These are phyloP conservation scores for Diarsia mendica DNA, from an alignment of 2,888 invertebrate genomes.

Conservation along the genomic window DNA sequence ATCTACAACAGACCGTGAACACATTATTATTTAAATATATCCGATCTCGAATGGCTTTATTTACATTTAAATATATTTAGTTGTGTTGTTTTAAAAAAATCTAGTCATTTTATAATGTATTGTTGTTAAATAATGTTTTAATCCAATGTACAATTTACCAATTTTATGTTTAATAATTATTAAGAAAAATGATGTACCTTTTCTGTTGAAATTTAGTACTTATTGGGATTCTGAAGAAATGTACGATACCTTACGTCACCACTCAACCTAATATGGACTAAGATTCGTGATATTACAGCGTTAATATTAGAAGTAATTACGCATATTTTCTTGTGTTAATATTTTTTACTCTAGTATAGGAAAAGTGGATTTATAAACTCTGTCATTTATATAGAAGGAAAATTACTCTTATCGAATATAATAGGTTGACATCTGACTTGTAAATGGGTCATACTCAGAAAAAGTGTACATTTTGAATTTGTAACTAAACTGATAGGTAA, in stretches of 20 bases:
- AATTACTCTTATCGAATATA: background rate
- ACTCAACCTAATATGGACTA: conserved; percentile 43
- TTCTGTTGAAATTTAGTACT: conserved; percentile 32
- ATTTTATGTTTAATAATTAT: conserved; percentile 45
- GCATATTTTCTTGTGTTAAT: conserved; percentile 23
- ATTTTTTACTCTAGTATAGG: conserved; percentile 41
- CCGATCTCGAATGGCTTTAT: conserved; percentile 80
- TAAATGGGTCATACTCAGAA: too few relatives aligned
- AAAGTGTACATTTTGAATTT: too few relatives aligned
- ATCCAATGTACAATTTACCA: conserved; percentile 40
- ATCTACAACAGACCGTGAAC: conserved; percentile 64
- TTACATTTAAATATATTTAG: conserved; percentile 40
- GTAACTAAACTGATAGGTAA: too few relatives aligned
- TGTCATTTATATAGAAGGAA: conserved; percentile 6
- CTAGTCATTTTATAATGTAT: conserved; percentile 47
- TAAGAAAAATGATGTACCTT: conserved; percentile 30
- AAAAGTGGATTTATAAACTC: conserved; percentile 27
- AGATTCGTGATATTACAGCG: conserved; percentile 60
- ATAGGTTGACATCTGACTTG: conserved; percentile 15
- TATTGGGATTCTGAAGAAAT: conserved; percentile 18
- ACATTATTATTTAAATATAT: conserved; percentile 70
- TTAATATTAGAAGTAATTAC: conserved; percentile 50
- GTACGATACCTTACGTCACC: conserved; percentile 66
- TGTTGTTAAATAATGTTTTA: conserved; percentile 56
- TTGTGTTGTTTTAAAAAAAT: conserved; percentile 45